Conservation (phyloP, 1,140 invertebrate genomes). For the Trachelipus rathkii region DNA sequence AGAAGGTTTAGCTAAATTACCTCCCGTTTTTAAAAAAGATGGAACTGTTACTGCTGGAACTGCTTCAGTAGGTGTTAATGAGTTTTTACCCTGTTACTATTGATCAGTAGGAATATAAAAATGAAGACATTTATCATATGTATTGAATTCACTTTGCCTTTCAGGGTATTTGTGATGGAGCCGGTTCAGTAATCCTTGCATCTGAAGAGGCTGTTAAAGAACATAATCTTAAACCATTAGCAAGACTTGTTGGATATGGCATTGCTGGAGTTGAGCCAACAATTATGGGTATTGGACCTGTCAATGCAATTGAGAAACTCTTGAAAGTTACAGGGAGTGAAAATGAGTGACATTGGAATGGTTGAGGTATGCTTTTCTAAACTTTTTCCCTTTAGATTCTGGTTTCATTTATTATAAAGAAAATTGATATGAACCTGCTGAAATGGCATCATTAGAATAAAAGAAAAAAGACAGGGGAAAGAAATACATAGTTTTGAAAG, state of each 20-base stretch:
- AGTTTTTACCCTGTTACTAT: not conserved
- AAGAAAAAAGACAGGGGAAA: too few relatives aligned
- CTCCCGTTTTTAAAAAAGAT: slow-evolving; percentile 91
- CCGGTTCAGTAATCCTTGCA: slow-evolving; percentile 81
- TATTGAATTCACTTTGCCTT: slow-evolving; percentile 22
- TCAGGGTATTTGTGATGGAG: slow-evolving; percentile 93
- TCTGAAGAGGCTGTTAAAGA: slow-evolving; percentile 81
- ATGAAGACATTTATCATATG: too few relatives aligned
- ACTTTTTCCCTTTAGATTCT: not conserved
- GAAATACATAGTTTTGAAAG: too few relatives aligned
- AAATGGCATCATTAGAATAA: too few relatives aligned
- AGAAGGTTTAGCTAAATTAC: slow-evolving; percentile 73
- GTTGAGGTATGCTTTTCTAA: slow-evolving; percentile 67
- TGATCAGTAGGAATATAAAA: too few relatives aligned
- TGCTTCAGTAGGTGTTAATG: slow-evolving; percentile 69
- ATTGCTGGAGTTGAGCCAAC: slow-evolving; percentile 76
- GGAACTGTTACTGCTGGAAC: slow-evolving; percentile 92
- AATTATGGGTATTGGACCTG: slow-evolving; percentile 85
- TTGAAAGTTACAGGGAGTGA: slow-evolving; percentile 67
- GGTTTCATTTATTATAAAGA: too few relatives aligned
- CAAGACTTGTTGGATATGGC: slow-evolving; percentile 69
- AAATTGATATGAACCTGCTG: too few relatives aligned
- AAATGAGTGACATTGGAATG: slow-evolving; percentile 81
- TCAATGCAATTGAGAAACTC: slow-evolving; percentile 81
- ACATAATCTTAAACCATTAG: slow-evolving; percentile 72